phyloP scores from a whole-genome alignment of 2,888 invertebrate genomes.

The Orchesellides sinensis region DNA sequence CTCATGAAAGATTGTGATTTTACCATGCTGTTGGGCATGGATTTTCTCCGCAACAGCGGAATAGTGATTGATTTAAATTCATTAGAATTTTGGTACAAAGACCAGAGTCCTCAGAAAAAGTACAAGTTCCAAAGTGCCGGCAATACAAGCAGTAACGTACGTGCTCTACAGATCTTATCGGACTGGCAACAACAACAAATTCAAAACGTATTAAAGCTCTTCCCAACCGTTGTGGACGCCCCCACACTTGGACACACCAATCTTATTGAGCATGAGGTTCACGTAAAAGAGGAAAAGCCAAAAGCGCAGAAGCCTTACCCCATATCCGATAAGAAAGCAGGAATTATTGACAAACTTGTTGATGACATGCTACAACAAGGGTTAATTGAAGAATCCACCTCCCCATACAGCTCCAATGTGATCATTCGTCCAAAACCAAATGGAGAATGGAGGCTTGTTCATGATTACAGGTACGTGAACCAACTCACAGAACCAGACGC shows the following conservation, averaged over 20 bases:
- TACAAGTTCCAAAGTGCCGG: not conserved
- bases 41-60: slow-evolving; percentile 33
- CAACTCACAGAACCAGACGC: slow-evolving; percentile 2
- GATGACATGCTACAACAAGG: slow-evolving; percentile 27
- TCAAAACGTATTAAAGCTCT: slow-evolving; percentile 4
- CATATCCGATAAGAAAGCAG: not conserved
- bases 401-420: slow-evolving; percentile 36
- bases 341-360: slow-evolving; percentile 28
- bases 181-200: slow-evolving; percentile 19
- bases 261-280: slow-evolving; percentile 13
- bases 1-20: not conserved
- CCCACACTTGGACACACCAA: not conserved
- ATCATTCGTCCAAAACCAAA: slow-evolving; percentile 16
- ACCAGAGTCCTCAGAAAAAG: not conserved
- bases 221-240: slow-evolving; percentile 11
- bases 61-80: not conserved
- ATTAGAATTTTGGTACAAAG: slow-evolving; percentile 22
- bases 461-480: slow-evolving; percentile 15
- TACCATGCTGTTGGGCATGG: slow-evolving; percentile 18
- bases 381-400: slow-evolving; percentile 25
- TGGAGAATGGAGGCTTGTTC: not conserved
- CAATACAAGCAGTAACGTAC: not conserved
- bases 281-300: slow-evolving; percentile 23
- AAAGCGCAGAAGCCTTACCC: not conserved
- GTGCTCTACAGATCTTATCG: slow-evolving; percentile 1